Base-by-base conservation (phyloP, 2,797 vertebrate genomes). In the Chaunax sp. region DNA sequence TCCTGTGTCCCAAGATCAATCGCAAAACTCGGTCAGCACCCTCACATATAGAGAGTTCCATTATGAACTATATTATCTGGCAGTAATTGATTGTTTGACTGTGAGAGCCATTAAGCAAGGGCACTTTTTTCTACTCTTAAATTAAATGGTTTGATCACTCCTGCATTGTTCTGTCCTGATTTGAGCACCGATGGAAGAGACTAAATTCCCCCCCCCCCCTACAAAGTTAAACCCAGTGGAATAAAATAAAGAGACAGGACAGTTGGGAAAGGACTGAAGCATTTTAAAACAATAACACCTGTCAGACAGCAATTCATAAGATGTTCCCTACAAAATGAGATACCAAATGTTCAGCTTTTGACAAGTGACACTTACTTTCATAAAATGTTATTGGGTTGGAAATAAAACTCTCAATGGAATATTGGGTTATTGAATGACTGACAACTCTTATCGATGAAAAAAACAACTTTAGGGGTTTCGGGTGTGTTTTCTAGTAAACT, bases 271-370 rank as follows among this genome's bases (percentile, higher is more conserved):
- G 19, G 3, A 22, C 38, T 15, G 37, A 56, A 55, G 20, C 19
- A 44, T 56, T 59, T 58, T 63, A 35, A 67, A 72, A 35, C 33
- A 35, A 9, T 35, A 35, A 35, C 68, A 76, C 37, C 41, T 67
- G 67, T 53, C 65, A 76, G 35, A 51, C 22, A 69, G 61, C 61
- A 59, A 49, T 11, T 53, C 23, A 55, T 18, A 52, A 67, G 45
- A 18, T 28, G 47, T 40, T 18, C 7, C 23, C 43, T 26, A 2
- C 8, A 28, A 65, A 55, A 72, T 53, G 7, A 63, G 40, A 59
- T n/a, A 47, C 63, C 20, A 47, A 37, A n/a, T 23, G 19, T 67
- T 33, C 19, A 52, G 46, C 22, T 40, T 62, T 57, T 66, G 63
- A 68, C 47, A 55, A 64, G 64, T 49, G 52, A 74, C 68, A 50